Evolutionary conservation across 1,140 invertebrate genomes (phyloP), one percentile per base, ranked within the genome.

Genomic region (Bombus waltoni): DNA sequence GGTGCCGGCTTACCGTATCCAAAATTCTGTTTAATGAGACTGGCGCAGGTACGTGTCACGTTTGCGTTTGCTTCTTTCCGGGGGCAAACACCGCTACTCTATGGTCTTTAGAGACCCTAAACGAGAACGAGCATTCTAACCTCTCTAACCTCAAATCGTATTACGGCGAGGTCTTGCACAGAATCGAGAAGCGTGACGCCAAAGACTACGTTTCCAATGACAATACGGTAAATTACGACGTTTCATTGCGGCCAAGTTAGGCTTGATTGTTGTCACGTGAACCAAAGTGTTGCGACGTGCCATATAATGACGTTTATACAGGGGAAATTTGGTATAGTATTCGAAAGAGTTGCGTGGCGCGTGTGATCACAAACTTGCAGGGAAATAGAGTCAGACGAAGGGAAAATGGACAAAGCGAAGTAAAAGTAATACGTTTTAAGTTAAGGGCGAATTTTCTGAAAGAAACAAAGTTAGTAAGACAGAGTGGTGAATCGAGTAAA

Each of bases 21-120:
- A 83, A 89, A 89, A 89, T 75, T 68, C 66, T 38, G 68, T 32
- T 78, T 62, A 44, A 78, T 35, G 82, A 76, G 68, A 75, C 57
- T 38, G 25, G 59, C 1, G 32, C 32, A 32, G 44, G 53, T 85
- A 83, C 70, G 84, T 70, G 72, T 78, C 53, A 42, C 32, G 53
- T 28, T n/a, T 42, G 47, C 44, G 18, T 72, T 57, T 32, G 22
- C 22, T 84, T 35, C 81, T 81, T 76, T 59, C 44, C 32, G 32
- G 22, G 5, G 1, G 44, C 44, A 74, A 74, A 77, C 57, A 77
- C 18, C 62, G 59, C 44, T 65, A 32, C 28, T 28, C 8, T 3
- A 38, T 15, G 47, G 25, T 28, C 11, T 32, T 77, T 32, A 25
- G 75, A 32, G 53, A 35, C 47, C 47, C 4, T 75, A 25, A 38